Conservation (phyloP, 2,888 invertebrate species). For the Andrena chrysosceles region DNA sequence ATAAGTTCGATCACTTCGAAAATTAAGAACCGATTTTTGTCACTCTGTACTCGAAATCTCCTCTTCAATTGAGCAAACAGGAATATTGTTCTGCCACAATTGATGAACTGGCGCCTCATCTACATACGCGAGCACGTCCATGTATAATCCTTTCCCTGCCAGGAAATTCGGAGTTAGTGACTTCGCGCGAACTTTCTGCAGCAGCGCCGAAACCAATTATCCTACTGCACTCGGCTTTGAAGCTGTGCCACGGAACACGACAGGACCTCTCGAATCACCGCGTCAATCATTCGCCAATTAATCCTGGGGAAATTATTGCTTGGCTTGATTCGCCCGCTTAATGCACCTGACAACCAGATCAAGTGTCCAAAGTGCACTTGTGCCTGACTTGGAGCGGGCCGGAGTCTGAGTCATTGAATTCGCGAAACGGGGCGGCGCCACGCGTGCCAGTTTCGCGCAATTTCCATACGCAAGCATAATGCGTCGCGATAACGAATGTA, state of each 20-base stretch:
- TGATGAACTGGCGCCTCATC: neutral
- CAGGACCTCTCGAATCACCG: constrained; percentile 64
- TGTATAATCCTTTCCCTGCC: constrained; percentile 24
- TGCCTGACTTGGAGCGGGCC: constrained; percentile 61
- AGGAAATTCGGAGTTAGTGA: constrained; percentile 52
- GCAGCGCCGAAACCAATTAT: constrained; percentile 69
- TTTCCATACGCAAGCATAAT: neutral
- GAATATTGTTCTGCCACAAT: constrained; percentile 12
- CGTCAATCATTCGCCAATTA: constrained; percentile 74
- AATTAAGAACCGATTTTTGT: too few species aligned
- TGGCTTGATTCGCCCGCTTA: constrained; percentile 66
- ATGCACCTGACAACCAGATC: constrained; percentile 68
- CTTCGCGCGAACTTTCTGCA: constrained; percentile 57
- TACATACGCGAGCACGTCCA: neutral
- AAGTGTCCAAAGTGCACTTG: constrained; percentile 69
- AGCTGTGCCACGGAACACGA: constrained; percentile 46
- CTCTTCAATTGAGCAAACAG: neutral
- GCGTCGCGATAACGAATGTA: neutral
- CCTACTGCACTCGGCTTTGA: constrained; percentile 68
- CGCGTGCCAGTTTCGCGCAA: constrained; percentile 26
- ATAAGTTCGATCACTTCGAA: too few species aligned
- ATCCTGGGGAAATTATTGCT: constrained; percentile 72
- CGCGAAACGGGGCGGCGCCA: constrained; percentile 34
- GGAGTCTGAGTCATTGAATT: constrained; percentile 56
- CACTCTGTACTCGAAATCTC: too few species aligned